Evolutionary conservation across 2,888 invertebrate species (phyloP), one percentile per base, ranked within the genome.

Genomic region (Luffia ferchaultella): DNA sequence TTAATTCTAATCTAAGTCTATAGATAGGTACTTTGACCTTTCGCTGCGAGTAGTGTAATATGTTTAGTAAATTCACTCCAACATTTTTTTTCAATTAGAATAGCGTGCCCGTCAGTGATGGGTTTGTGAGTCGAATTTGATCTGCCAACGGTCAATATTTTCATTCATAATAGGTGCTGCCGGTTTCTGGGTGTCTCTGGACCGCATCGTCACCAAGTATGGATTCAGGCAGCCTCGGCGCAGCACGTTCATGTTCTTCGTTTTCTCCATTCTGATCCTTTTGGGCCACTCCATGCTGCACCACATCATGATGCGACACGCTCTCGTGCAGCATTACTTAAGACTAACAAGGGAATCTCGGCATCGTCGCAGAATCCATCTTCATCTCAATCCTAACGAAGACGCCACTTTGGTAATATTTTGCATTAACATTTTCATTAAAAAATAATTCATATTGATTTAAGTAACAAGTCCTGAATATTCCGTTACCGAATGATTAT

Each of bases 191-290:
- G 93, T 96, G 17, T 95, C 96, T 18, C 76, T 90, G 44, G 94
- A 94, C 68, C 87, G 96, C 18, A 93, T 96, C 53, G 67, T 93
- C 47, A 96, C 96, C 1, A 95, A 96, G 68, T 86, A 91, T 53
- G 73, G 92, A 44, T 87, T 95, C 52, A 84, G 89, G 51, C 91
- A 93, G 62, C 90, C 94, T 50, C 87, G 89, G 42, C 86, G 90
- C 41, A 96, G 94, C 65, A 96, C 96, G 0, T 89, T 93, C 54
- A 89, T 93, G 71, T 96, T 96, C 79, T 96, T 96, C 74, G 83
- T 89, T 42, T 85, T 93, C 51, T 95, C 95, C 43, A 91, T 93
- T 50, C 75, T 89, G 42, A 89, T 93, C 20, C 89, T 96, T 17
- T 83, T 90, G 18, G 79, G 89, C 20, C 96, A 96, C 63, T 93